Evolutionary conservation across 92 coral and sea anemone genomes (phyloP).

Genomic region (Umimayanthus chanpuru): DNA sequence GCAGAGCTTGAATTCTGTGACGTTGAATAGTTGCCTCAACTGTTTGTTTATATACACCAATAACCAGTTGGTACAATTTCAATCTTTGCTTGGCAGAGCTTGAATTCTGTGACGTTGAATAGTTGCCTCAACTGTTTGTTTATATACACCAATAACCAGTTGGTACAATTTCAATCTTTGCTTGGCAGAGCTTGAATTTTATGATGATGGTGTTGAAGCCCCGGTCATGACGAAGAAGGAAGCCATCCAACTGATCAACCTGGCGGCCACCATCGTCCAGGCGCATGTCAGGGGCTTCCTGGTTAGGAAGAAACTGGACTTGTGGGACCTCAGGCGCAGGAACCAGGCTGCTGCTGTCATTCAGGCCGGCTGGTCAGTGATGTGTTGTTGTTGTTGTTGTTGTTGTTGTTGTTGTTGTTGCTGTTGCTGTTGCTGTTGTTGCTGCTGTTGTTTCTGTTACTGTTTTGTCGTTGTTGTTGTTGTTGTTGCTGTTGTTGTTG

Average conservation of each 20-base stretch:
- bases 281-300: conserved; percentile 91
- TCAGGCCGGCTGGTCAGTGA: conserved; percentile 89
- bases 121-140: too few species aligned
- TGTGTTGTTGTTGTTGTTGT: too few species aligned
- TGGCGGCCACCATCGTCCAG: conserved; percentile 93
- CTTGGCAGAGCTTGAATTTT: not conserved
- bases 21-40: too few species aligned
- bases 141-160: too few species aligned
- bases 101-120: not conserved
- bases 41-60: too few species aligned
- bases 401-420: too few species aligned
- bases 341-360: conserved; percentile 83
- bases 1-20: too few species aligned
- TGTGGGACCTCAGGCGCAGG: conserved; percentile 65
- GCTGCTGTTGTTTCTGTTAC: too few species aligned
- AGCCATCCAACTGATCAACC: conserved; percentile 78
- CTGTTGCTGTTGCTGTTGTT: too few species aligned
- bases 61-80: too few species aligned
- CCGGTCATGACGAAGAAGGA: conserved; percentile 96
- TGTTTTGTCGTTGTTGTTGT: too few species aligned
- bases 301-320: conserved; percentile 75
- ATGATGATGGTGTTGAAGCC: conserved; percentile 43
- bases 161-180: not conserved
- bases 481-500: too few species aligned
- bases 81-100: not conserved